A percentile compares a stretch with the other conserved stretches of the same genome.
Evolutionary conservation across 2,797 vertebrate genomes (phyloP).

Genomic region (Spondyliosoma cantharus): DNA sequence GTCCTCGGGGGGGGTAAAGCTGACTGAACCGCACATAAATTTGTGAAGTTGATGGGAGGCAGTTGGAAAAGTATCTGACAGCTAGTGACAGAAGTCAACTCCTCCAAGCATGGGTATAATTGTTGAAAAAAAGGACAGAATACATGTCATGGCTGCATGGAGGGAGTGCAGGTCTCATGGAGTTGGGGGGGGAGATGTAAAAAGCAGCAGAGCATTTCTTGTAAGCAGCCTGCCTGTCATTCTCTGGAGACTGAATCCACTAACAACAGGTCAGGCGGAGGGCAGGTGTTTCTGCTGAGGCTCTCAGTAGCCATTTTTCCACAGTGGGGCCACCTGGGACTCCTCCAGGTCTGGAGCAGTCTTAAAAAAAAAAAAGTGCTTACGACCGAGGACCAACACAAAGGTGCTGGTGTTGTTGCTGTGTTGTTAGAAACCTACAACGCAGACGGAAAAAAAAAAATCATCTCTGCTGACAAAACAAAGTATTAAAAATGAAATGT

Average conservation of each 20-base stretch:
- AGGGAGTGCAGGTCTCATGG: neutral
- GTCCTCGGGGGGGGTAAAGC: constrained; percentile 32
- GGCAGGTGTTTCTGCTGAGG: constrained; percentile 73
- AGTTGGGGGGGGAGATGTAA: constrained; percentile 30
- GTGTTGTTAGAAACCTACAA: constrained; percentile 50
- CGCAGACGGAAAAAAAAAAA: constrained; percentile 37
- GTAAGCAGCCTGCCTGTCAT: constrained; percentile 60
- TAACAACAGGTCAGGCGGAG: constrained; percentile 74
- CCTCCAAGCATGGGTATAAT: constrained; percentile 14
- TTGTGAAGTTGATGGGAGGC: constrained; percentile 36
- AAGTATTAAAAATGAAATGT: constrained; percentile 52
- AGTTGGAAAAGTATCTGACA: constrained; percentile 35
- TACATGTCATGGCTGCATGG: constrained; percentile 1
- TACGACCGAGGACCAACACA: constrained; percentile 49
- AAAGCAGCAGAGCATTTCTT: constrained; percentile 52
- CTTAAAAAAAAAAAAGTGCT: constrained; percentile 57
- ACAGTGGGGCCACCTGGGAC: constrained; percentile 55
- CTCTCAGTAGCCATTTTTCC: constrained; percentile 71
- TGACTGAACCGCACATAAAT: constrained; percentile 31
- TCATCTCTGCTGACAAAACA: constrained; percentile 65
- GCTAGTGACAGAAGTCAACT: constrained; percentile 11
- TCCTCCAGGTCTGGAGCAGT: constrained; percentile 36
- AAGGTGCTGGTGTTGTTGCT: constrained; percentile 51
- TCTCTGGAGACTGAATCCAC: constrained; percentile 66
- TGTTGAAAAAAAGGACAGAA: constrained; percentile 3